A percentile compares a stretch with the other conserved stretches of the same genome.
Conservation (phyloP, 2,888 invertebrate species). For the Erebia aethiops region DNA sequence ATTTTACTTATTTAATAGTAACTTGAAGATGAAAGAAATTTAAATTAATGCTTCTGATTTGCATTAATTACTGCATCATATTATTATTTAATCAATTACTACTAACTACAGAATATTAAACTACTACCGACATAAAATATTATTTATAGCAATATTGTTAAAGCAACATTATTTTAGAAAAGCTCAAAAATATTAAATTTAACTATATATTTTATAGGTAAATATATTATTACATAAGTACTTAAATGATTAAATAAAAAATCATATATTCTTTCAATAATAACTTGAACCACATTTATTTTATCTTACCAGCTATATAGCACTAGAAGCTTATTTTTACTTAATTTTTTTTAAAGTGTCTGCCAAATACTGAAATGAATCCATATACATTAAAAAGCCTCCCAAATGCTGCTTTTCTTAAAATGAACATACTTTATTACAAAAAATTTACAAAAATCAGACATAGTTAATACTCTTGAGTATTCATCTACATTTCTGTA, state of each 20-base stretch:
- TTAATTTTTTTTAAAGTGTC: background rate
- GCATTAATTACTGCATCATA: background rate
- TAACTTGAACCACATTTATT: conserved; percentile 8
- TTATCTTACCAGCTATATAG: conserved; percentile 13
- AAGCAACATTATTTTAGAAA: background rate
- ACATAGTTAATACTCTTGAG: too few relatives aligned
- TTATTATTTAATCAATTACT: background rate
- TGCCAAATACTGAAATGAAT: background rate
- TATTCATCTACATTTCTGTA: too few relatives aligned
- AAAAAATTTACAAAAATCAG: too few relatives aligned
- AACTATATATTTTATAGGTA: background rate
- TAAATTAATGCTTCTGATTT: conserved; percentile 4
- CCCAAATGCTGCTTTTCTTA: background rate
- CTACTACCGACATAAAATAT: background rate
- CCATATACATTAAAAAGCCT: background rate
- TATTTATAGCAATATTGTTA: background rate
- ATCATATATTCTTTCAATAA: background rate
- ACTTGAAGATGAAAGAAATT: background rate
- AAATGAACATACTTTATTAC: too few relatives aligned
- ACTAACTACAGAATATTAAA: background rate
- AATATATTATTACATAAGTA: background rate
- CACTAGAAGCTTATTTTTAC: conserved; percentile 2
- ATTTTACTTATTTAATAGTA: background rate
- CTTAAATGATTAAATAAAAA: background rate
- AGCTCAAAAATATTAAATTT: background rate